These are phyloP conservation scores for Brachionichthys hirsutus DNA, from an alignment of 2,113 vertebrate genomes.

Conservation along the genomic window DNA sequence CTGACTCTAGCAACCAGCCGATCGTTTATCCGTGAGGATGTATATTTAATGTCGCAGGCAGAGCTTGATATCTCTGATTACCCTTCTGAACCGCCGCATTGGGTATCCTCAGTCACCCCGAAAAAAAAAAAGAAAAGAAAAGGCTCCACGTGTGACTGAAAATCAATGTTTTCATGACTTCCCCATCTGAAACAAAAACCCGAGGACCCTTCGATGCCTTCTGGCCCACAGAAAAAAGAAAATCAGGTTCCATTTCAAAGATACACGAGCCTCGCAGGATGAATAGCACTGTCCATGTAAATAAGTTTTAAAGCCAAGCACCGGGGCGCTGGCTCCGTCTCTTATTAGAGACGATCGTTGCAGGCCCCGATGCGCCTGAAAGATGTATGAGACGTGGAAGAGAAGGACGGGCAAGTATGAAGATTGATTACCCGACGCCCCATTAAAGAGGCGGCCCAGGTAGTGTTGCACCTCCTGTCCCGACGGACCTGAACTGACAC, in stretches of 20 bases:
- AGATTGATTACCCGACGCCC: constrained; percentile 60
- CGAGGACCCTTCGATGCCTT: constrained; percentile 13
- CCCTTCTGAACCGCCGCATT: constrained; percentile 54
- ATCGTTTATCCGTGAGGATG: constrained; percentile 42
- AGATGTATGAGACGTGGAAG: constrained; percentile 57
- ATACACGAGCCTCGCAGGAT: constrained; percentile 64
- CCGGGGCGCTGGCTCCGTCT: constrained; percentile 27
- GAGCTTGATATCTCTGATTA: constrained; percentile 60
- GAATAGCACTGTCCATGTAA: constrained; percentile 48
- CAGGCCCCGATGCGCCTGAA: constrained; percentile 42
- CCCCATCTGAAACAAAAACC: constrained; percentile 58
- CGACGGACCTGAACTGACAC: constrained; percentile 35
- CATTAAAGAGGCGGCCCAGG: constrained; percentile 31
- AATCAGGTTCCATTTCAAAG: constrained; percentile 59
- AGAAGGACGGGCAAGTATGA: constrained; percentile 45
- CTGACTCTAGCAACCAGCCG: constrained; percentile 10
- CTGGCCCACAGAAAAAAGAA: constrained; percentile 43
- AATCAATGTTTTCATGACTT: constrained; percentile 70
- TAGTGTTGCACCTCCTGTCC: constrained; percentile 41
- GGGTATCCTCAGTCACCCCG: constrained; percentile 51
- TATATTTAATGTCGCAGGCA: constrained; percentile 58
- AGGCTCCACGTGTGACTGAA: constrained; percentile 60
- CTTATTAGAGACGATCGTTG: constrained; percentile 49
- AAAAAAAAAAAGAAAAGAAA: constrained; percentile 1
- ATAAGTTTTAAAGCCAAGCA: constrained; percentile 56